A percentile compares a stretch with the other conserved stretches of the same genome.
Conservation (phyloP, 1,140 invertebrate genomes). For the Laupala kohalensis region DNA sequence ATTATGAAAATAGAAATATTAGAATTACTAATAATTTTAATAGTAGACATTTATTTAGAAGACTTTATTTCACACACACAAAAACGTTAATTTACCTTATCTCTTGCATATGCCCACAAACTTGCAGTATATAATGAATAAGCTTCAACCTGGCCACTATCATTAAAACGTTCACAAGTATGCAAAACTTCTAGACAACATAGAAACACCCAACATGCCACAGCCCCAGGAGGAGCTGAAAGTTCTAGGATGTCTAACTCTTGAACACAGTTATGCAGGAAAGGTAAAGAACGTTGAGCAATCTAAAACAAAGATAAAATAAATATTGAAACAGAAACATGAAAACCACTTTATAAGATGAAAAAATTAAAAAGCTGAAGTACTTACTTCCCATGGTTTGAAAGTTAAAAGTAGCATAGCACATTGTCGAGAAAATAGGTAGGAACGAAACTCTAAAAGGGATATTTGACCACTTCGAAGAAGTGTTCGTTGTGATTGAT, state of each 20-base stretch:
- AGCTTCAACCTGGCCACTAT: constrained; percentile 51
- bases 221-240: constrained; percentile 59
- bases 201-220: constrained; percentile 86
- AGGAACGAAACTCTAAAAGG: constrained; percentile 82
- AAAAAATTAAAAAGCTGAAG: constrained; percentile 14
- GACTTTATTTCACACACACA: no score
- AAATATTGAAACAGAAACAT: background rate
- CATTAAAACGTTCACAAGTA: constrained; percentile 52
- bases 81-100: constrained; percentile 80
- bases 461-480: constrained; percentile 56
- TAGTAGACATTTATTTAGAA: no score
- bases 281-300: constrained; percentile 68
- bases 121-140: constrained; percentile 81
- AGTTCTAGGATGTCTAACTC: constrained; percentile 71
- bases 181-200: constrained; percentile 80
- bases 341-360: background rate
- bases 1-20: no score
- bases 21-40: no score
- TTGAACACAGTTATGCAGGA: constrained; percentile 71
- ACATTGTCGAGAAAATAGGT: constrained; percentile 87
- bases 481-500: constrained; percentile 50
- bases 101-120: constrained; percentile 81
- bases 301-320: constrained; percentile 39
- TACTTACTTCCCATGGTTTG: constrained; percentile 56
- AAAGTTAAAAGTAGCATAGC: constrained; percentile 64